Evolutionary conservation across 2,888 invertebrate genomes (phyloP).

Genomic region (Byasa hedistus): DNA sequence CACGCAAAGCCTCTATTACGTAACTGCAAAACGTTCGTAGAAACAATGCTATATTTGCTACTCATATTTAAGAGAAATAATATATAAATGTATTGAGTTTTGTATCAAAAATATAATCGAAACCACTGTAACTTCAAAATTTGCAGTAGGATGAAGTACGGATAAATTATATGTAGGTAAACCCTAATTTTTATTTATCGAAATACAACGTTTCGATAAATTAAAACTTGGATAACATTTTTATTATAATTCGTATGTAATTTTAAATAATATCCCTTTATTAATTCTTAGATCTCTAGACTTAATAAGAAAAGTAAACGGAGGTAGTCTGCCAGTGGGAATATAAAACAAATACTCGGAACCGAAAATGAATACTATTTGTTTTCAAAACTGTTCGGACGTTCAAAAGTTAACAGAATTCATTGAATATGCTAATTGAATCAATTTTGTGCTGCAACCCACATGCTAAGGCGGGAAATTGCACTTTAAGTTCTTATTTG

Average conservation of each 20-base stretch:
- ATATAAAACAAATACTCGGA: constrained; percentile 24
- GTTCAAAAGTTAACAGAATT: constrained; percentile 26
- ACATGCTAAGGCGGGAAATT: constrained; percentile 27
- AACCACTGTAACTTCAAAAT: no score
- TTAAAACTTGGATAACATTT: no score
- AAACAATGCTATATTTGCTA: constrained; percentile 44
- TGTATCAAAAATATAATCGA: neutral
- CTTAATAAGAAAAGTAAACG: neutral
- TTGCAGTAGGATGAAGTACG: no score
- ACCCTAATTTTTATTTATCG: no score
- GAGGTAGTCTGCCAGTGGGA: neutral
- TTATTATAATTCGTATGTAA: no score
- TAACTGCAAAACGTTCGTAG: constrained; percentile 46
- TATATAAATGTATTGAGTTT: neutral
- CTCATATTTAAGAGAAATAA: neutral
- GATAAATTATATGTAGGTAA: no score
- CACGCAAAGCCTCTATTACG: constrained; percentile 52
- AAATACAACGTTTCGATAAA: no score
- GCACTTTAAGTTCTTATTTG: constrained; percentile 28
- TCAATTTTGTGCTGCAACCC: constrained; percentile 27
- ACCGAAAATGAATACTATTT: constrained; percentile 27
- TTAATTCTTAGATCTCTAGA: no score
- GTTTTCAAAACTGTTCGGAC: constrained; percentile 23
- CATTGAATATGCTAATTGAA: constrained; percentile 30
- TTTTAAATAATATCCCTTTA: no score